Conservation (phyloP, 2,797 vertebrate species). For the Arrhamphus sclerolepis region DNA sequence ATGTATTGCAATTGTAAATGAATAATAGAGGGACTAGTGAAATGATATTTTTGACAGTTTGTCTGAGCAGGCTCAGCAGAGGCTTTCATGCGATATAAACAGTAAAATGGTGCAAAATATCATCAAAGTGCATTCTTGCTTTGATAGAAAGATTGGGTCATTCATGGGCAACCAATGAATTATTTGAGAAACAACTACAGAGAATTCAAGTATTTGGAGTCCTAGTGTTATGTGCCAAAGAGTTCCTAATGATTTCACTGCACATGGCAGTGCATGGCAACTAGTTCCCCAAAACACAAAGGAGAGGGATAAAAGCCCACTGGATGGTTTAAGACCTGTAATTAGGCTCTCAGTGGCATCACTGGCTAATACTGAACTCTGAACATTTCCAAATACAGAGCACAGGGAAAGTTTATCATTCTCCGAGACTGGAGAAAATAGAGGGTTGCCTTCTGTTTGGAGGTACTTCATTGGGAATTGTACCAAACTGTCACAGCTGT, state of each 20-base stretch:
- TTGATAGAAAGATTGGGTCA: slow-evolving; percentile 53
- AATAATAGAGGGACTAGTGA: no score
- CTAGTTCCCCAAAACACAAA: slow-evolving; percentile 41
- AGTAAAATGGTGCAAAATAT: no score
- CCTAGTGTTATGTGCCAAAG: slow-evolving; percentile 71
- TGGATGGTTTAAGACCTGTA: slow-evolving; percentile 62
- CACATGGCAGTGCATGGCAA: slow-evolving; percentile 73
- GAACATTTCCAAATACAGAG: no score
- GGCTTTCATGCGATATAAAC: slow-evolving; percentile 1
- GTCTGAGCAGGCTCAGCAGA: no score
- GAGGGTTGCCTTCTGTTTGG: no score
- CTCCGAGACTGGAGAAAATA: no score
- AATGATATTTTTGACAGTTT: no score
- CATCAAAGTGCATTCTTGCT: slow-evolving; percentile 22
- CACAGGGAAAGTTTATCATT: slow-evolving; percentile 59
- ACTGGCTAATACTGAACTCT: slow-evolving; percentile 17
- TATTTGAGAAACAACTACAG: slow-evolving; percentile 19
- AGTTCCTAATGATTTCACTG: slow-evolving; percentile 70
- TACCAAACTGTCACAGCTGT: no score
- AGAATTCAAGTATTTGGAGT: no score
- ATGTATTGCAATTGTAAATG: no score
- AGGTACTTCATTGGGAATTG: no score
- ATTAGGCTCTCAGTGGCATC: slow-evolving; percentile 71
- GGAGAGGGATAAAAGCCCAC: slow-evolving; percentile 55
- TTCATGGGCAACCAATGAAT: slow-evolving; percentile 68